These are phyloP conservation scores for Lycopodina hypogea DNA, from an alignment of 37 sponge, comb jelly and placozoan species.

Conservation along the genomic window DNA sequence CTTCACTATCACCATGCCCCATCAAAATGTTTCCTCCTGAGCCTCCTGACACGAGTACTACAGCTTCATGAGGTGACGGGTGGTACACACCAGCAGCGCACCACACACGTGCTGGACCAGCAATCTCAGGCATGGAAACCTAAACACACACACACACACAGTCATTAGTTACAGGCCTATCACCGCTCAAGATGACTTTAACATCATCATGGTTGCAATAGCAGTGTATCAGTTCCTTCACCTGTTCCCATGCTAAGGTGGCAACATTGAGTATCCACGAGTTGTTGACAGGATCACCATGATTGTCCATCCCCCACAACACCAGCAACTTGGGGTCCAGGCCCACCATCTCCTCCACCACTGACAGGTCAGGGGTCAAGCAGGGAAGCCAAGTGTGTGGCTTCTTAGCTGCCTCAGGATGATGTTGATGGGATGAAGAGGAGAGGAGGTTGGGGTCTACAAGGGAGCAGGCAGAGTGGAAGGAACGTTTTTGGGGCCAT, in stretches of 20 bases:
- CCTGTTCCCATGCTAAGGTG: constrained; percentile 46
- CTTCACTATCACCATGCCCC: background rate
- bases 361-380: constrained; percentile 38
- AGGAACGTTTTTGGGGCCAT: constrained; percentile 57
- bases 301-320: constrained; percentile 65
- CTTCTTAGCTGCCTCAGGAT: background rate
- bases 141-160: background rate
- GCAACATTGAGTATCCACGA: constrained; percentile 52
- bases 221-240: background rate
- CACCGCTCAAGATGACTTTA: background rate
- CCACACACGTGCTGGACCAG: constrained; percentile 32
- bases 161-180: background rate
- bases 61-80: constrained; percentile 28
- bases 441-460: constrained; percentile 31
- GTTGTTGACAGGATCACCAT: constrained; percentile 41
- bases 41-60: constrained; percentile 45
- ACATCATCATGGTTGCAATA: background rate
- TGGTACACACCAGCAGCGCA: constrained; percentile 18
- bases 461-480: constrained; percentile 45
- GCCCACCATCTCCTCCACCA: background rate
- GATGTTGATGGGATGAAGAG: background rate
- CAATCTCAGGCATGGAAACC: constrained; percentile 13
- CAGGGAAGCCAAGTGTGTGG: constrained; percentile 51
- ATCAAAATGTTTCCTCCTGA: constrained; percentile 24
- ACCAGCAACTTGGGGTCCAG: constrained; percentile 38